Evolutionary conservation across 2,797 vertebrate species (phyloP).

Genomic region (Neosilurus hyrtlii): DNA sequence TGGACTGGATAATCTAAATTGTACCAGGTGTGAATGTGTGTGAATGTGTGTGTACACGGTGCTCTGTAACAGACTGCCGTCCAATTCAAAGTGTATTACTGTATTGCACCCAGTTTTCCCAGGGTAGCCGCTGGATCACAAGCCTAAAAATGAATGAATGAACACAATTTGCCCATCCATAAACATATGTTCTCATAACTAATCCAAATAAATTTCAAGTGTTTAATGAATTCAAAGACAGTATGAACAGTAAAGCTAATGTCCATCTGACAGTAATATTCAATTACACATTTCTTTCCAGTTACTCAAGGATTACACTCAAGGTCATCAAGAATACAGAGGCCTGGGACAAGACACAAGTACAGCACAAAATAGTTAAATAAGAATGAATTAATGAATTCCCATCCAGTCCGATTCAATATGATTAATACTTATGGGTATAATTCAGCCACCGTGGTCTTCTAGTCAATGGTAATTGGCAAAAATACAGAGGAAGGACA

Average conservation of each 20-base stretch:
- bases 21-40: neutral
- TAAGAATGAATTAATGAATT: conserved; percentile 65
- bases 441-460: conserved; percentile 68
- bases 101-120: neutral
- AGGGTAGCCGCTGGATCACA: neutral
- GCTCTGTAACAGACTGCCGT: neutral
- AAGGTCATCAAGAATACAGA: conserved; percentile 55
- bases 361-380: conserved; percentile 58
- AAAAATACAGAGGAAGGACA: conserved; percentile 54
- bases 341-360: conserved; percentile 48
- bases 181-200: neutral
- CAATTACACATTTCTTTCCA: conserved; percentile 27
- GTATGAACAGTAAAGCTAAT: neutral
- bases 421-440: conserved; percentile 70
- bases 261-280: conserved; percentile 19
- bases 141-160: neutral
- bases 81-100: neutral
- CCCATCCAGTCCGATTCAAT: conserved; percentile 60
- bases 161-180: neutral
- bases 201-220: neutral
- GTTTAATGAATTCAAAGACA: neutral
- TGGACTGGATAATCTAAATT: neutral
- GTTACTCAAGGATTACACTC: conserved; percentile 38
- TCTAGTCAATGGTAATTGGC: conserved; percentile 62
- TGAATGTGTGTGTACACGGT: neutral